These are phyloP conservation scores for Salticus scenicus DNA, from an alignment of 2,888 invertebrate genomes.

Conservation along the genomic window DNA sequence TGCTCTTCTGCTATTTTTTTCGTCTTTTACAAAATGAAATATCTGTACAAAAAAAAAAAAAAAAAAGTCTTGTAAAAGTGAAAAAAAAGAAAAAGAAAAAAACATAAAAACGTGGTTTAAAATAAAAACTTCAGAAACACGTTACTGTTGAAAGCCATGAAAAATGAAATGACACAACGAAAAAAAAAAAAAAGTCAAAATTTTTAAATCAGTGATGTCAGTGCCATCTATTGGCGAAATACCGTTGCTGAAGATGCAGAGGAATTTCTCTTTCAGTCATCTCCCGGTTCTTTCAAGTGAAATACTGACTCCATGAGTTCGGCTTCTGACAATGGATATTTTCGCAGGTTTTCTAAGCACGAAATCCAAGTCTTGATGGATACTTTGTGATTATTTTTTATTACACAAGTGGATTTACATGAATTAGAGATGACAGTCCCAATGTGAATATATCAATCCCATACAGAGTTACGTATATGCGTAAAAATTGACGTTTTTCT, in stretches of 20 bases:
- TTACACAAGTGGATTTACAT: neutral
- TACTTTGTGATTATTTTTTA: neutral
- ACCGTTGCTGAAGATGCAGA: slow-evolving; percentile 25
- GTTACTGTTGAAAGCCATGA: slow-evolving; percentile 61
- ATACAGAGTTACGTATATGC: neutral
- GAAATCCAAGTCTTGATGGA: neutral
- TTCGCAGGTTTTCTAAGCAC: neutral
- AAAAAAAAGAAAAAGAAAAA: too few species aligned
- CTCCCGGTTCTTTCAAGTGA: neutral
- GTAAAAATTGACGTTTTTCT: neutral
- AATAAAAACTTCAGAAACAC: slow-evolving; percentile 22
- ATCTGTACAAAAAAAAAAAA: neutral
- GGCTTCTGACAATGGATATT: neutral
- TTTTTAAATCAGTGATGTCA: slow-evolving; percentile 28
- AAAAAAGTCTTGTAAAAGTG: neutral
- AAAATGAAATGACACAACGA: slow-evolving; percentile 49
- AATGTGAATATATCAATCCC: neutral
- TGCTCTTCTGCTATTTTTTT: neutral
- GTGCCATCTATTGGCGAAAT: slow-evolving; percentile 49
- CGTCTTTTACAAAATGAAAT: neutral
- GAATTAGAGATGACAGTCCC: neutral
- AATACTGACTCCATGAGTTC: neutral
- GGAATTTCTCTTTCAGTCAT: slow-evolving; percentile 28
- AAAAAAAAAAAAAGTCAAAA: slow-evolving; percentile 8
- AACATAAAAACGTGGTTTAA: slow-evolving; percentile 20